These are phyloP conservation scores for Orcinus orca DNA, from an alignment of 2,113 vertebrate genomes.

Conservation along the genomic window DNA sequence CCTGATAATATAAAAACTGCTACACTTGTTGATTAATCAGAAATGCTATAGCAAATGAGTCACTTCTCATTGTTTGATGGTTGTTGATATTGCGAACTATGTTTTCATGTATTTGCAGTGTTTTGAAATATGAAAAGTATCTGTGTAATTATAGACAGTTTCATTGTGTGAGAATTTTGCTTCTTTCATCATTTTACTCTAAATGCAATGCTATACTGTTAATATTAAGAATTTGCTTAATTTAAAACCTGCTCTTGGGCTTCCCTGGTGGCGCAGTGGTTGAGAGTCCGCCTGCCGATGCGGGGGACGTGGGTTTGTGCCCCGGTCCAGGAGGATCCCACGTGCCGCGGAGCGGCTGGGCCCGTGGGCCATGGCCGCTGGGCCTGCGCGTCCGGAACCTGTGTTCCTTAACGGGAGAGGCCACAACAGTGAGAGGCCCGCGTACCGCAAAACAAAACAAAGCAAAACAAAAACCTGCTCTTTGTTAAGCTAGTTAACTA, in stretches of 20 bases:
- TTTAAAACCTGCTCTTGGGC: neutral
- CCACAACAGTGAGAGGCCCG: too few species aligned
- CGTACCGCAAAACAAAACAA: too few species aligned
- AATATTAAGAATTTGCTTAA: neutral
- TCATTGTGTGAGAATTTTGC: neutral
- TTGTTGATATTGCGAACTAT: neutral
- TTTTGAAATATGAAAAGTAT: constrained; percentile 11
- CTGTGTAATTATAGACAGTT: neutral
- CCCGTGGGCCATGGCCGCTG: too few species aligned
- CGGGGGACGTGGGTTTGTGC: too few species aligned
- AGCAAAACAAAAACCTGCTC: neutral
- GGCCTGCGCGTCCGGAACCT: too few species aligned
- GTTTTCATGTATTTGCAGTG: neutral
- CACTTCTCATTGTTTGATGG: neutral
- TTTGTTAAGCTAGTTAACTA: neutral
- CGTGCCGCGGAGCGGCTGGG: too few species aligned
- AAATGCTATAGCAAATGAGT: neutral
- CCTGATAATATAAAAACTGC: neutral
- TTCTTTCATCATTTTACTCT: neutral
- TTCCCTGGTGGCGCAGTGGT: too few species aligned
- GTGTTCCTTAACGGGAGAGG: too few species aligned
- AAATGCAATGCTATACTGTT: neutral
- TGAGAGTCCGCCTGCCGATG: too few species aligned
- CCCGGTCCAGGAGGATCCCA: too few species aligned
- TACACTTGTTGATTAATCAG: neutral